phyloP scores from a whole-genome alignment of 2,113 vertebrate species.

The Ochotona princeps region DNA sequence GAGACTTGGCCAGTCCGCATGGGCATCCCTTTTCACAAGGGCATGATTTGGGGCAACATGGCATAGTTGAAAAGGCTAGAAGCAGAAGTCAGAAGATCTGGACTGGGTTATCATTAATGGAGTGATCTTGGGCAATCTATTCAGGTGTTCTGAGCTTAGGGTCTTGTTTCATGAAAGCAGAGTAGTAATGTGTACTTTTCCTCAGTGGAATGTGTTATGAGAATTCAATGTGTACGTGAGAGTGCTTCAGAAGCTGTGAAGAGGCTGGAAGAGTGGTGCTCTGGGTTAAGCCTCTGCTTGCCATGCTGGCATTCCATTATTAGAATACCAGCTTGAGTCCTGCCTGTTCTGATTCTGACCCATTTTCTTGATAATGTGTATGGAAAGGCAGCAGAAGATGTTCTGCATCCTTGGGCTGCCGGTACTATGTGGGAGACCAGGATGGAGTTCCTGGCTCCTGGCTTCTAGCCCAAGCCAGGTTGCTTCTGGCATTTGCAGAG shows the following conservation, averaged over 20 bases:
- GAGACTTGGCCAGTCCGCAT: not conserved
- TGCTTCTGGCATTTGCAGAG: too few species aligned
- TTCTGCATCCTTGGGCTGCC: too few species aligned
- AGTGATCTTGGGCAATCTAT: slow-evolving; percentile 19
- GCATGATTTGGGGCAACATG: not conserved
- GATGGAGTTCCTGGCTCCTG: too few species aligned
- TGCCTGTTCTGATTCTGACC: too few species aligned
- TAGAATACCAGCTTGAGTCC: too few species aligned
- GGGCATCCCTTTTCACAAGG: slow-evolving; percentile 5
- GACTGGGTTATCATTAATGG: not conserved
- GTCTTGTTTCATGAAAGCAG: not conserved
- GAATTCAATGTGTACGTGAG: not conserved
- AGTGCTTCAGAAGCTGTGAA: not conserved
- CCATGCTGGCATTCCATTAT: too few species aligned
- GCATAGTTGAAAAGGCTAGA: not conserved
- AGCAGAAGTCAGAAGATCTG: slow-evolving; percentile 17
- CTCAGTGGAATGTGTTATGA: not conserved
- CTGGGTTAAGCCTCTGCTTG: too few species aligned
- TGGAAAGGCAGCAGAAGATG: too few species aligned
- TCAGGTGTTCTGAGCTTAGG: not conserved
- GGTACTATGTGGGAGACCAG: too few species aligned
- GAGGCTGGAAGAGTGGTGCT: too few species aligned
- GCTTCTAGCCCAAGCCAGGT: too few species aligned
- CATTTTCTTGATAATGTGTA: too few species aligned
- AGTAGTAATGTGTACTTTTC: not conserved